Conservation (phyloP, 2,113 vertebrate genomes). For the Nothobranchius furzeri region DNA sequence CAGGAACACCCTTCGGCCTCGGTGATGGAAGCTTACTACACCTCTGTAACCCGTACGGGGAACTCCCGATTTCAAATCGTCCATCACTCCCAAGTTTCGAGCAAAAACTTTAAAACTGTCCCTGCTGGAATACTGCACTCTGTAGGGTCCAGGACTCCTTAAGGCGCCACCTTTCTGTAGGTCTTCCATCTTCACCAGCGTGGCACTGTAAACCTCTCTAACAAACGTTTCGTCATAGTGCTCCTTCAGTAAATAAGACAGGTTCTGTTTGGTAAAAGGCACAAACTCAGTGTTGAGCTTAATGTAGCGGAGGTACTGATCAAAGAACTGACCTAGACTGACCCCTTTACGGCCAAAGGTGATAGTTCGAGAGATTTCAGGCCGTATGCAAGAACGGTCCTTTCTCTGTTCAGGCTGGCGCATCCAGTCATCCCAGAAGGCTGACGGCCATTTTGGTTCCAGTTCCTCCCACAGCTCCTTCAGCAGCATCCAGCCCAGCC, state of each 20-base stretch:
- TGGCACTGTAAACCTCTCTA: constrained; percentile 79
- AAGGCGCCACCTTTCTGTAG: constrained; percentile 80
- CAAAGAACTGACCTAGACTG: constrained; percentile 95
- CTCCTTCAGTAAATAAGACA: constrained; percentile 85
- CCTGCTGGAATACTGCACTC: constrained; percentile 87
- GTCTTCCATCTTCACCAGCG: constrained; percentile 81
- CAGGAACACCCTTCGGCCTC: constrained; percentile 87
- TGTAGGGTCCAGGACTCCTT: constrained; percentile 76
- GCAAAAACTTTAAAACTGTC: constrained; percentile 93
- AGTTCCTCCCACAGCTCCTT: constrained; percentile 89
- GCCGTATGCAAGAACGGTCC: constrained; percentile 87
- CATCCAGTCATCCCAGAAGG: constrained; percentile 99
- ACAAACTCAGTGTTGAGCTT: constrained; percentile 92
- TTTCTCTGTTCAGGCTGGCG: constrained; percentile 87
- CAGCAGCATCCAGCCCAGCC: constrained; percentile 90
- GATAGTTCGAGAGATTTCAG: constrained; percentile 90
- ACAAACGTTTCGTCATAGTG: constrained; percentile 82
- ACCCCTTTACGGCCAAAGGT: constrained; percentile 95
- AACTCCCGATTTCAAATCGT: constrained; percentile 94
- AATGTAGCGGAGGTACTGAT: constrained; percentile 95
- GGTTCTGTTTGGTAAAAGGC: constrained; percentile 87
- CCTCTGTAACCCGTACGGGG: constrained; percentile 92
- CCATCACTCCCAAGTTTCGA: constrained; percentile 91
- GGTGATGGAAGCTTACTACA: constrained; percentile 87
- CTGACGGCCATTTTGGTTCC: constrained; percentile 93